These are phyloP conservation scores for Microctonus aethiopoides DNA, from an alignment of 2,888 invertebrate species.

Conservation along the genomic window DNA sequence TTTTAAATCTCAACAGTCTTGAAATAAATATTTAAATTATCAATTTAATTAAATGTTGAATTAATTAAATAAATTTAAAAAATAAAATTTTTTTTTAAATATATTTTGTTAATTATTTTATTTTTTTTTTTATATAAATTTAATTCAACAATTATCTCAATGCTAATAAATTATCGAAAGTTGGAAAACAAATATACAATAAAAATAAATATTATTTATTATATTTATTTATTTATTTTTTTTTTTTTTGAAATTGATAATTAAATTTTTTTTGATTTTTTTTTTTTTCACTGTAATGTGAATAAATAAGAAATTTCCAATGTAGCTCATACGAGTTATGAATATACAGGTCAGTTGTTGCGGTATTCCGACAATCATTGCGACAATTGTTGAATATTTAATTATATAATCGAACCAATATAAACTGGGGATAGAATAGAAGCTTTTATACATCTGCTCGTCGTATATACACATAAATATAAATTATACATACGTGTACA, in stretches of 20 bases:
- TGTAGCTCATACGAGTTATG: slow-evolving; percentile 33
- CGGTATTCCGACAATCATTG: slow-evolving; percentile 60
- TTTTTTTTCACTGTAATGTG: no score
- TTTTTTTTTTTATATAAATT: no score
- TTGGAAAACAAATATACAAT: no score
- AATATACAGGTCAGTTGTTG: slow-evolving; percentile 58
- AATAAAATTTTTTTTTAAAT: no score
- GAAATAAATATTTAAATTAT: no score
- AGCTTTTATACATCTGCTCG: background rate
- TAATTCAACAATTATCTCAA: no score
- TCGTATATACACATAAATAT: background rate
- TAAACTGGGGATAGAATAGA: background rate
- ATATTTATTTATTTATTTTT: background rate
- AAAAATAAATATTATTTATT: no score
- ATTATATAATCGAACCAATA: slow-evolving; percentile 64
- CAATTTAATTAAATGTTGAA: no score
- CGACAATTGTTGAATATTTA: slow-evolving; percentile 65
- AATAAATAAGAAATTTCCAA: slow-evolving; percentile 46
- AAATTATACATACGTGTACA: background rate
- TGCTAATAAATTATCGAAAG: no score
- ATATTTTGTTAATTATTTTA: no score
- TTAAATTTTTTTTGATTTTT: no score
- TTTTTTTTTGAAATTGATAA: background rate
- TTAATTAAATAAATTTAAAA: background rate
- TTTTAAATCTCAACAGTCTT: no score